Conservation (phyloP, 2,113 vertebrate species). For the Trinectes maculatus region DNA sequence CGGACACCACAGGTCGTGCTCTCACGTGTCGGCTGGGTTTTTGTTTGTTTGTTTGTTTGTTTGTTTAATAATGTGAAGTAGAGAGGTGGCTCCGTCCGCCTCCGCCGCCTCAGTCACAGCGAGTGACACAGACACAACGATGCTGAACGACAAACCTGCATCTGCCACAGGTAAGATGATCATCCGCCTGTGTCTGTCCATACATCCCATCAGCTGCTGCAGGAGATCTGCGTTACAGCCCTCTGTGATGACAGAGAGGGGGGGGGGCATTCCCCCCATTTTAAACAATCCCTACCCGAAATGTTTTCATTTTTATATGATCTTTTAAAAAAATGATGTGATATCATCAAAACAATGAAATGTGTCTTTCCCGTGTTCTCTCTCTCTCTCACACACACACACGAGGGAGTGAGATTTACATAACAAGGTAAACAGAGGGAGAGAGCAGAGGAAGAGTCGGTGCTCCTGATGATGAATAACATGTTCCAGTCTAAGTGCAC, state of each 20-base stretch:
- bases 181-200: not conserved
- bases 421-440: not conserved
- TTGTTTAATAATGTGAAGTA: slow-evolving; percentile 39
- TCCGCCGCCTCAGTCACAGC: slow-evolving; percentile 53
- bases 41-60: not conserved
- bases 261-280: too few species aligned
- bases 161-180: slow-evolving; percentile 63
- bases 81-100: slow-evolving; percentile 42
- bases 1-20: slow-evolving; percentile 27
- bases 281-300: slow-evolving; percentile 2
- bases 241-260: rapidly evolving
- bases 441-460: not conserved
- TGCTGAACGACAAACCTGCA: slow-evolving; percentile 60
- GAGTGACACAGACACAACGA: too few species aligned
- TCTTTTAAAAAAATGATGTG: not conserved
- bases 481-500: slow-evolving; percentile 56
- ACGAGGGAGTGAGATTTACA: not conserved
- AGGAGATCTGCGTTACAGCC: not conserved
- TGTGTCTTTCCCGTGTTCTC: not conserved
- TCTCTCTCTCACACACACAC: not conserved
- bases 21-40: slow-evolving; percentile 9
- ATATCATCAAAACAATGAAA: slow-evolving; percentile 8
- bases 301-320: slow-evolving; percentile 1
- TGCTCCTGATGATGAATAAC: slow-evolving; percentile 42
- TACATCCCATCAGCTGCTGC: not conserved